Base-by-base conservation (phyloP, 1,140 invertebrate species). In the Pararge aegeria region DNA sequence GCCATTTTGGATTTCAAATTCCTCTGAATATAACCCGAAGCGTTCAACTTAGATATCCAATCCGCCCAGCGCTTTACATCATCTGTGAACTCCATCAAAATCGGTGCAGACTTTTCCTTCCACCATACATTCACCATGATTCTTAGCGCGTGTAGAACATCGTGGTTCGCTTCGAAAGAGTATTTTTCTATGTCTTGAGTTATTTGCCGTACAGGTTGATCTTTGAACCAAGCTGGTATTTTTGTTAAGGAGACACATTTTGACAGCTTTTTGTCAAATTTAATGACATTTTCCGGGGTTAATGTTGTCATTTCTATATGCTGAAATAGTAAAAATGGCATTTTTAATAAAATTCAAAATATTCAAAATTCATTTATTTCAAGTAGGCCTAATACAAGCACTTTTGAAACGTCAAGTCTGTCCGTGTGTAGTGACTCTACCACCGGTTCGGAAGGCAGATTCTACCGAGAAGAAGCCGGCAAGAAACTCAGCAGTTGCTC, bases 111-210 rank as follows among this genome's bases (percentile, higher is more conserved):
- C 34, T n/a, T 38, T 15, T 5, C 10, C 20, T 2, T n/a, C 18
- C 18, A n/a, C n/a, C n/a, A n/a, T n/a, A 13, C 4, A 3, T 40
- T 34, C n/a, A 40, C 12, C 5, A 50, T 10, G 9, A 40, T 51
- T 18, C 50, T 40, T 5, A 57, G 12, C 9, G 20, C 15, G 10
- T 27, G 19, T 7, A n/a, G 24, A 5, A 51, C 16, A n/a, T 50
- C 46, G 19, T 57, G 46, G 9, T 50, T 27, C 7, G 2, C 5
- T 2, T 51, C 37, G 21, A 58, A 44, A 1, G 4, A 19, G 37
- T 58, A 58, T 42, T 30, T 51, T 19, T 58, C 46, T 20, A 58
- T 19, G 7, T 16, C 16, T 21, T 42, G n/a, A 1, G 56, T 52
- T 29, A 58, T 58, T 10, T 42, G 15, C 16, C 42, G 20, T 1